Conservation (phyloP, 1,140 invertebrate genomes). For the Drosophila pachea region DNA sequence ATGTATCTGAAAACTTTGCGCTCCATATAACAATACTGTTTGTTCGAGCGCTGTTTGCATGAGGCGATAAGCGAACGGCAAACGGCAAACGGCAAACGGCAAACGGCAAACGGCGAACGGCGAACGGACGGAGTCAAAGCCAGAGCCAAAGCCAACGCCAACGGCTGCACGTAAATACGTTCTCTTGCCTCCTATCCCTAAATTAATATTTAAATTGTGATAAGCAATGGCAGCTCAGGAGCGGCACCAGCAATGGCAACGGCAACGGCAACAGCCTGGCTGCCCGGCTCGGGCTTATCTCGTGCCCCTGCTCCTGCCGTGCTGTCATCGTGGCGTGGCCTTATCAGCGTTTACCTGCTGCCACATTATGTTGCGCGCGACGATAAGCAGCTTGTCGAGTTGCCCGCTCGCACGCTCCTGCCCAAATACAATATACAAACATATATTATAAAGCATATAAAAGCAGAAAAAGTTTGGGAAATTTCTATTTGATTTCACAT, state of each 20-base stretch:
- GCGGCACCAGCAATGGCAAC: constrained; percentile 30
- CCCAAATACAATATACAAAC: constrained; percentile 24
- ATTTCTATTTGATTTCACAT: constrained; percentile 73
- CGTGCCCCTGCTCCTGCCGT: constrained; percentile 10
- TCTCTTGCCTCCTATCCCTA: constrained; percentile 55
- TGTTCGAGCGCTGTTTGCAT: constrained; percentile 31
- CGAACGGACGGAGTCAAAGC: constrained; percentile 12
- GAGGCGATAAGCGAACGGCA: constrained; percentile 36
- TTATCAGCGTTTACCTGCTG: constrained; percentile 44
- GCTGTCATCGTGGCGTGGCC: constrained; percentile 9
- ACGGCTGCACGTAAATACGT: constrained; percentile 35
- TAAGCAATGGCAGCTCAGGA: constrained; percentile 50
- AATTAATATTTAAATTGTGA: constrained; percentile 75
- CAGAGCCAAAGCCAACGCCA: constrained; percentile 9
- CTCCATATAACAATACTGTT: constrained; percentile 32
- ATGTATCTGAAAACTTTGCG: constrained; percentile 24
- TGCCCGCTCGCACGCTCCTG: neutral
- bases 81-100: no score
- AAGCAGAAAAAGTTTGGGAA: constrained; percentile 45
- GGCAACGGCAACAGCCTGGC: constrained; percentile 6
- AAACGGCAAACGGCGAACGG: constrained; percentile 29
- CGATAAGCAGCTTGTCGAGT: constrained; percentile 26
- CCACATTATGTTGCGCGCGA: constrained; percentile 41
- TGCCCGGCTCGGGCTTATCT: constrained; percentile 44
- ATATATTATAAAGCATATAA: constrained; percentile 17